A percentile compares a stretch with the other conserved stretches of the same genome.
Conservation (phyloP, 2,888 invertebrate genomes). For the Parnassius mnemosyne region DNA sequence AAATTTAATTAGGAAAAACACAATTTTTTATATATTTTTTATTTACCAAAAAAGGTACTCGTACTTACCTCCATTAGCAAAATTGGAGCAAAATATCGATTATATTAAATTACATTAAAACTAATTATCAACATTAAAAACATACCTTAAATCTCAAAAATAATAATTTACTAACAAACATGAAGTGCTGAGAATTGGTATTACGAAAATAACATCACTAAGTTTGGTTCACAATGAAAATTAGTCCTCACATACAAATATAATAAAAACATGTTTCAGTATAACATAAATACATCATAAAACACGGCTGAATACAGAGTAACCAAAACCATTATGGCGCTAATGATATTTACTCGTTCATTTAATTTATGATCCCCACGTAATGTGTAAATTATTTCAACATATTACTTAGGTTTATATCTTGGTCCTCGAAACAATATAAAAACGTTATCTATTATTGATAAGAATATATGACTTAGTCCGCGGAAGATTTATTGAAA, state of each 20-base stretch:
- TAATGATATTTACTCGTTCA: constrained; percentile 7
- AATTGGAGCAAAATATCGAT: constrained; percentile 64
- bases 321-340: constrained; percentile 10
- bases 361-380: constrained; percentile 15
- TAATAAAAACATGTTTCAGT: constrained; percentile 13
- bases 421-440: constrained; percentile 11
- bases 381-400: constrained; percentile 5
- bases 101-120: constrained; percentile 76
- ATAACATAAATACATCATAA: constrained; percentile 15
- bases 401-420: constrained; percentile 13
- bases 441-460: constrained; percentile 3
- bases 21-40: constrained; percentile 47
- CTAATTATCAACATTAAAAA: constrained; percentile 76
- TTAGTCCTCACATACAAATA: constrained; percentile 9
- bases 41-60: constrained; percentile 70
- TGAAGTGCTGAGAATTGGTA: constrained; percentile 39
- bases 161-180: constrained; percentile 80
- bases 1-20: constrained; percentile 43
- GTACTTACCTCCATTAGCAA: constrained; percentile 59
- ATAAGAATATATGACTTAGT: constrained; percentile 14
- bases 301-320: constrained; percentile 14
- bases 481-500: constrained; percentile 19
- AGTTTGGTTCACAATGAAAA: constrained; percentile 29
- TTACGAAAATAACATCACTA: constrained; percentile 30
- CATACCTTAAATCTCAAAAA: constrained; percentile 78